Percentiles rank a stretch among this genome's conserved stretches.
phyloP scores from a whole-genome alignment of 2,888 invertebrate genomes.

The Trissolcus brochymenae region DNA sequence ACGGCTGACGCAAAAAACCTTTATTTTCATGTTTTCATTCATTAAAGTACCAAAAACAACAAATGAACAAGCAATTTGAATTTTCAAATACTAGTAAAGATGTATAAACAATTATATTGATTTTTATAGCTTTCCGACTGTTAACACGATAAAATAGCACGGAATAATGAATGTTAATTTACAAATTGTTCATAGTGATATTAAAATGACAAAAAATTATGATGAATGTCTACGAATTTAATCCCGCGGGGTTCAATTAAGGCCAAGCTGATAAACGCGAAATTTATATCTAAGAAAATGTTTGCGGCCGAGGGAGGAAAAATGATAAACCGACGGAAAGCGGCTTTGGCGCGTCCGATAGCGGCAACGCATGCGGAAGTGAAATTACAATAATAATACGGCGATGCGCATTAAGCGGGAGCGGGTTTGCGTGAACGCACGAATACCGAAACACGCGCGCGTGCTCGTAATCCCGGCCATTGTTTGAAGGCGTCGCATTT shows the following conservation, averaged over 20 bases:
- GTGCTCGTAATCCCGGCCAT: slow-evolving; percentile 45
- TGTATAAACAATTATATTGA: no score
- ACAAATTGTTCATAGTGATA: no score
- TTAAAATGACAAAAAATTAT: slow-evolving; percentile 12
- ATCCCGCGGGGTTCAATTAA: slow-evolving; percentile 44
- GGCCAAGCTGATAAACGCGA: slow-evolving; percentile 29
- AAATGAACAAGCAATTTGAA: no score
- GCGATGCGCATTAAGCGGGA: slow-evolving; percentile 52
- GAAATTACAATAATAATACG: slow-evolving; percentile 56
- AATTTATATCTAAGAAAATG: slow-evolving; percentile 52
- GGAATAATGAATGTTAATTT: neutral
- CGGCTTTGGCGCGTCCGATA: slow-evolving; percentile 50
- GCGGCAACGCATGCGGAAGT: slow-evolving; percentile 48
- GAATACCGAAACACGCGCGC: slow-evolving; percentile 30
- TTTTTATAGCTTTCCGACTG: no score
- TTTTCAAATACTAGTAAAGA: no score
- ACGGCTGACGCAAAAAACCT: no score
- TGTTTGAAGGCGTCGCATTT: slow-evolving; percentile 49
- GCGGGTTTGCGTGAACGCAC: slow-evolving; percentile 53
- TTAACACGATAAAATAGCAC: slow-evolving; percentile 15
- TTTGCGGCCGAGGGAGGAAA: slow-evolving; percentile 29
- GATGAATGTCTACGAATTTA: slow-evolving; percentile 44
- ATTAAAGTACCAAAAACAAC: no score
- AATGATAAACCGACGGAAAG: slow-evolving; percentile 45
- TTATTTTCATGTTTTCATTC: no score